Base-by-base conservation (phyloP, 2,113 vertebrate genomes). In the Pitta sordida region DNA sequence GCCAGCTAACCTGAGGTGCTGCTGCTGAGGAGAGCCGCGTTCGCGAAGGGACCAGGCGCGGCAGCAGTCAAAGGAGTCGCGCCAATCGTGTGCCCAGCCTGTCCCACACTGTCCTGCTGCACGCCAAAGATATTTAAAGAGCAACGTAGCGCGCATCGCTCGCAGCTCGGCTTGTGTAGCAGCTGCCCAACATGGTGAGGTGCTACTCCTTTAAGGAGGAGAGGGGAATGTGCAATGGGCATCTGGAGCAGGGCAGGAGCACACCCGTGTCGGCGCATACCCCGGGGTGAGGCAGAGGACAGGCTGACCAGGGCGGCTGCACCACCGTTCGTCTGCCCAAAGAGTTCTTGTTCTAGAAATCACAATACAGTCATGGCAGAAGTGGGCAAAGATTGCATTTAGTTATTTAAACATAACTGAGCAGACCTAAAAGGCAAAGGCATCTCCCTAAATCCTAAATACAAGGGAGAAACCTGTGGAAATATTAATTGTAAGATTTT, bases 221-320 rank as follows among this genome's bases (percentile, higher is more conserved):
- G 53, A 79, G 36, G 44, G 55, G 19, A 32, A 6, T 6, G 3
- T 59, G 58, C 17, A 5, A 22, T 24, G 27, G 91, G 51, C 60
- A 36, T 59, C 44, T 13, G 12, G 73, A 78, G 77, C 46, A 13
- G 63, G 46, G 41, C 20, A 39, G 3, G 48, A 56, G 58, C 53
- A 0, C n/a, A 1, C 6, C 12, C 1, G 0, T 39, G 59, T 49
- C 55, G 32, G 9, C 1, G 16, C 21, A 5, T 36, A 34, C 14
- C 43, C 39, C 4, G 2, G 3, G 6, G 36, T 22, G 77, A 19
- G 81, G 29, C 4, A 7, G 6, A 60, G 24, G 51, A 37, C 32
- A 44, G 15, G 46, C 49, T 26, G 79, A 32, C 32, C 16, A 1
- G 6, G 26, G 36, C 4, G 7, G 39, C 43, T 39, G 26, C 27